Base-by-base conservation (phyloP, 2,113 vertebrate species). In the Sporophila hypoxantha region DNA sequence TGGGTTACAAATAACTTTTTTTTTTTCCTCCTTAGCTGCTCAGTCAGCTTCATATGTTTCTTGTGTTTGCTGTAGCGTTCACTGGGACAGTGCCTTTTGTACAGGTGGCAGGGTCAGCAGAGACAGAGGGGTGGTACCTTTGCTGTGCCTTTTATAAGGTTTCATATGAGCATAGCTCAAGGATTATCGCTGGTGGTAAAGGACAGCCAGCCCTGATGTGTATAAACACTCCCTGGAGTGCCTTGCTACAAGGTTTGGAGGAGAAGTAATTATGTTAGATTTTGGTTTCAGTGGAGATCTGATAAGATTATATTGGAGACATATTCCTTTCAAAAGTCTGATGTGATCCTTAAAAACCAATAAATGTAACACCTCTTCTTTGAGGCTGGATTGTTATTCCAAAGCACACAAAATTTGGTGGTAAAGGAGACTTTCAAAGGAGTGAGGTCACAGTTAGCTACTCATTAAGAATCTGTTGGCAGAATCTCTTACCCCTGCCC, bases 201-300 rank as follows among this genome's bases (percentile, higher is more conserved):
- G 94, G 91, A 95, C 90, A 93, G 34, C 82, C 69, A 92, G 80
- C 79, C 74, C 34, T 80, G 75, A 87, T 77, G 83, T 88, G 46
- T 88, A 68, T 67, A 88, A 92, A 91, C 67, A 39, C 71, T 94
- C 90, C 76, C 90, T 4, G 6, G 79, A 94, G 86, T 74, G 86
- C 81, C 83, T 68, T 71, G 47, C 89, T 85, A 88, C 64, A 75
- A 74, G 69, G 69, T 88, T 95, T 91, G 91, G 77, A 94, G 91
- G 62, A 93, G 57, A 94, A 89, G 68, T 85, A 91, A 87, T 94
- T 81, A 67, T 53, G 68, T 95, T 93, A 95, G 78, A 81, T 92
- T 94, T 95, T 2, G 16, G 68, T 85, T 96, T 92, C 85, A 91
- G 74, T 65, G 81, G 92, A 93, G 68, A 80, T 88, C 78, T 91